phyloP scores from a whole-genome alignment of 1,140 invertebrate genomes.

The Drosophila mauritiana region DNA sequence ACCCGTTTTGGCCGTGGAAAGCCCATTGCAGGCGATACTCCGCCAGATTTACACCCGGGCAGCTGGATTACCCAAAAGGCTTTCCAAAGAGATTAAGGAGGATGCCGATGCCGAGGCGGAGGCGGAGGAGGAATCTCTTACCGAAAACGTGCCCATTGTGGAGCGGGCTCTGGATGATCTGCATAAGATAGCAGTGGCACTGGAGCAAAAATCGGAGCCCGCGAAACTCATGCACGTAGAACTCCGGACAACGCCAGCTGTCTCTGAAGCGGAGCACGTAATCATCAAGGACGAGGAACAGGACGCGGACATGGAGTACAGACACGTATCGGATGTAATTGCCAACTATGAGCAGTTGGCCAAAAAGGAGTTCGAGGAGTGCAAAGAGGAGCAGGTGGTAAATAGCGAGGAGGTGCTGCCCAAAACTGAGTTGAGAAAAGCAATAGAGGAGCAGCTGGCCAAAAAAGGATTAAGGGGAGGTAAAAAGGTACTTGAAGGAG shows the following conservation, averaged over 20 bases:
- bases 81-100: conserved; percentile 36
- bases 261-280: conserved; percentile 58
- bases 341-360: conserved; percentile 77
- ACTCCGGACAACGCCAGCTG: conserved; percentile 55
- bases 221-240: conserved; percentile 46
- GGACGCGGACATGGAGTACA: conserved; percentile 33
- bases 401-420: conserved; percentile 7
- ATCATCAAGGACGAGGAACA: conserved; percentile 53
- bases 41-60: conserved; percentile 71
- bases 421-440: conserved; percentile 25
- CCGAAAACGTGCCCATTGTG: conserved; percentile 78
- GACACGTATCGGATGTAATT: conserved; percentile 74
- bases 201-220: conserved; percentile 21
- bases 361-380: conserved; percentile 33
- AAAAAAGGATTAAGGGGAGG: conserved; percentile 1
- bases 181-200: conserved; percentile 60
- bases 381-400: conserved; percentile 43
- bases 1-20: conserved; percentile 65
- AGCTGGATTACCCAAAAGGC: conserved; percentile 40
- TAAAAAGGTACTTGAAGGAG: background rate
- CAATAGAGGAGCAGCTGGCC: conserved; percentile 18
- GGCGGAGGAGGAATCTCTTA: conserved; percentile 3
- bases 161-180: conserved; percentile 73
- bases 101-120: background rate
- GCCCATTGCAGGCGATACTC: conserved; percentile 72